Evolutionary conservation across 2,113 vertebrate genomes (phyloP).

Genomic region (Apeltes quadracus): DNA sequence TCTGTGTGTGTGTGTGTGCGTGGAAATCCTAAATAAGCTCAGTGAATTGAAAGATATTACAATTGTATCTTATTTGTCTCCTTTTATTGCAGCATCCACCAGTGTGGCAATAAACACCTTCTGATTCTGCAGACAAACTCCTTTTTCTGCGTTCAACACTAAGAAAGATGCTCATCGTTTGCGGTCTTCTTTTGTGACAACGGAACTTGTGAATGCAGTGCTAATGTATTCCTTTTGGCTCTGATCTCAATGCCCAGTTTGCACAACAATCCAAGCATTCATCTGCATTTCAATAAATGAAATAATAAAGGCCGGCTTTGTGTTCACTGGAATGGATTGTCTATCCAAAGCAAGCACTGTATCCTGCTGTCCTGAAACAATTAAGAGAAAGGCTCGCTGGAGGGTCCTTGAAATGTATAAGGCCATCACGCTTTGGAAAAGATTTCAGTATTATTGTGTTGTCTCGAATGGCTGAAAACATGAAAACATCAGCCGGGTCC

Average conservation of each 20-base stretch:
- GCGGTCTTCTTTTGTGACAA: not conserved
- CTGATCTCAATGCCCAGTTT: not conserved
- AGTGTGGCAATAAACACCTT: not conserved
- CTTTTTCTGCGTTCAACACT: not conserved
- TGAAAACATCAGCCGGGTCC: constrained; percentile 23
- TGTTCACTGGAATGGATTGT: not conserved
- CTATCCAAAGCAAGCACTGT: not conserved
- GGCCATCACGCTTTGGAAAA: constrained; percentile 1
- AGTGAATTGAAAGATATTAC: not conserved
- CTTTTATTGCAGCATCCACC: no score
- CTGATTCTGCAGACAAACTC: no score
- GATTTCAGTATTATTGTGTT: constrained; percentile 3
- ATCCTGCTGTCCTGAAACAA: not conserved
- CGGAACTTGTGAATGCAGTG: not conserved
- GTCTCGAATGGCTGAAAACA: constrained; percentile 22
- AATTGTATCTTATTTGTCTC: no score
- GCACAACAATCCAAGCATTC: not conserved
- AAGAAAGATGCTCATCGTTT: not conserved
- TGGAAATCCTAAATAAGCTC: not conserved
- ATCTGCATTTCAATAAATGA: not conserved
- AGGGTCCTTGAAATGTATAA: not conserved
- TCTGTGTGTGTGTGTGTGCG: no score
- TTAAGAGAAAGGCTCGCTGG: not conserved
- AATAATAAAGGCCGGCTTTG: not conserved
- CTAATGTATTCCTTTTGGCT: not conserved